Base-by-base conservation (phyloP, 2,888 invertebrate genomes). In the Troides oblongomaculatus region DNA sequence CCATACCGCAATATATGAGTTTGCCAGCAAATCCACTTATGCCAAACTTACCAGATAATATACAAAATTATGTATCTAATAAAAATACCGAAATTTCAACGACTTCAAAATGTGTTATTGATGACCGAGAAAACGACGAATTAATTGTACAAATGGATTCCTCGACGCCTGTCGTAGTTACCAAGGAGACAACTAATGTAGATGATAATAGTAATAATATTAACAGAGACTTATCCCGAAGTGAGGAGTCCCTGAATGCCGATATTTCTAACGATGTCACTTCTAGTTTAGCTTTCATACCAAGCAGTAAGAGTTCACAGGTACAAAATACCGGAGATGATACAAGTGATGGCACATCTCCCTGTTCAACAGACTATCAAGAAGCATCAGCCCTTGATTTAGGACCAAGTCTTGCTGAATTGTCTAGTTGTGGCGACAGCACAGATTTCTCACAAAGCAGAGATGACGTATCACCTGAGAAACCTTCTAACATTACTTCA, bases 301-400 rank as follows among this genome's bases (percentile, higher is more conserved):
- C 93, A 68, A 89, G 83, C 76, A 92, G 92, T 83, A 89, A 88
- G 85, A 88, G 89, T 82, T 90, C 89, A 70, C 87, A 86, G 72
- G 79, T 81, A 72, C 82, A 84, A 68, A 80, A 81, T 66, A 81
- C 81, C 72, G 81, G 81, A 23, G 91, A 90, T 72, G 87, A 89
- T 75, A 92, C 93, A 14, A 90, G 89, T 80, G 89, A 88, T 67
- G 89, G 88, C 69, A 92, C 92, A 17, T 92, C 92, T 39, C 89
- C 92, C 14, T 90, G 92, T 77, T 92, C 92, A 57, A 91, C 92
- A 1, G 92, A 92, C 77, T 92, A 92, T 74, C 93, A 92, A 62
- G 92, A 93, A 78, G 93, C 92, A 10, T 92, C 92, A 17, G 92
- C 92, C 4, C 82, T 92, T 62, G 92, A 91, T 75, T 76, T 89